phyloP scores from a whole-genome alignment of 2,888 invertebrate genomes.

The Microctonus aethiopoides region DNA sequence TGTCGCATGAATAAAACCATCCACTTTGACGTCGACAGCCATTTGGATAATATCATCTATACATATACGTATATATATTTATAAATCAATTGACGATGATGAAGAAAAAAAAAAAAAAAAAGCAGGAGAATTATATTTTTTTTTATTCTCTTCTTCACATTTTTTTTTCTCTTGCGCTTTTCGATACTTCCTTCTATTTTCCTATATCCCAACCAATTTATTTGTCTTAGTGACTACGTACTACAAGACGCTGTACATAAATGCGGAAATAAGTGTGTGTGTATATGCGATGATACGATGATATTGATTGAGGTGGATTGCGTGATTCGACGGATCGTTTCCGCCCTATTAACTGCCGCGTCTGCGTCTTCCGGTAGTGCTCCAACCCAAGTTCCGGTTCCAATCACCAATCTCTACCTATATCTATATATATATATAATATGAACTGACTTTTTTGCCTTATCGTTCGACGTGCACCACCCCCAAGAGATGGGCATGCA shows the following conservation, averaged over 20 bases:
- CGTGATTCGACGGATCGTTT: conserved; percentile 45
- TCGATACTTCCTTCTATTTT: background rate
- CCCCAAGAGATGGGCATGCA: background rate
- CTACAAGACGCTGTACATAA: too few species aligned
- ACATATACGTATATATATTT: background rate
- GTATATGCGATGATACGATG: background rate
- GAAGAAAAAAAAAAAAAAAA: background rate
- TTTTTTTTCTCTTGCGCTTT: background rate
- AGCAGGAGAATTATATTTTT: background rate
- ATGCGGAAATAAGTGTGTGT: background rate
- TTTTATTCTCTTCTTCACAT: background rate
- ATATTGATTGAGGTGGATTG: conserved; percentile 26
- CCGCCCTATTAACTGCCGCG: conserved; percentile 44
- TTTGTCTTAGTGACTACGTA: too few species aligned
- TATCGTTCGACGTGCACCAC: conserved; percentile 18
- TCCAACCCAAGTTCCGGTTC: conserved; percentile 42
- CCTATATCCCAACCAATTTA: conserved; percentile 9
- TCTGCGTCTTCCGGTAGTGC: conserved; percentile 41
- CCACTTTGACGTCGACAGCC: conserved; percentile 7
- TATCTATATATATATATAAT: background rate
- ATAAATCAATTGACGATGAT: background rate
- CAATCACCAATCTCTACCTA: conserved; percentile 35
- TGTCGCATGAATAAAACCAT: conserved; percentile 34
- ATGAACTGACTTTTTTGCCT: conserved; percentile 11
- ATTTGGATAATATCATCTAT: background rate